Evolutionary conservation across 2,113 vertebrate species (phyloP).

Genomic region (Rhombomys opimus): DNA sequence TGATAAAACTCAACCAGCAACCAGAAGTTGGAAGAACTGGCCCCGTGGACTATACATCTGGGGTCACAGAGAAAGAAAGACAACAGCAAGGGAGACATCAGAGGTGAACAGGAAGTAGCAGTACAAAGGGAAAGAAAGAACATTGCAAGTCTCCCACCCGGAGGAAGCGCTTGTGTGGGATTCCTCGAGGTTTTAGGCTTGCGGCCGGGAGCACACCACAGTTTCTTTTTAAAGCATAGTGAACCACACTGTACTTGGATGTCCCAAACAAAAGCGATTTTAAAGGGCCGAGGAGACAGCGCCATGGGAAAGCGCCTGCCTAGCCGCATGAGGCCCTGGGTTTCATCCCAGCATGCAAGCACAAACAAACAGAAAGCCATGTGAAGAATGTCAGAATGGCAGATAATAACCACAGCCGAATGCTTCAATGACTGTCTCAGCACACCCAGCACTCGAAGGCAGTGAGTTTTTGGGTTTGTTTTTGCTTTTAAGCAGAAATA

Average conservation of each 20-base stretch:
- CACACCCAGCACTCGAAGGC: not conserved
- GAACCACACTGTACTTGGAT: not conserved
- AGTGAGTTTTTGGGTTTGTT: not conserved
- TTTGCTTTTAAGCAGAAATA: not conserved
- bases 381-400: not conserved
- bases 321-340: not conserved
- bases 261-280: slow-evolving; percentile 12
- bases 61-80: not conserved
- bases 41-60: not conserved
- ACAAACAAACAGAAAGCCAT: not conserved
- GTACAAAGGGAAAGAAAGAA: not conserved
- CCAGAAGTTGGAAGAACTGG: not conserved
- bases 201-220: not conserved
- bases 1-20: not conserved
- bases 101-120: not conserved
- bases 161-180: not conserved
- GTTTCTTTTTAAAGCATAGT: slow-evolving; percentile 47
- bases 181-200: not conserved
- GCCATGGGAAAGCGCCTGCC: not conserved
- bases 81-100: not conserved
- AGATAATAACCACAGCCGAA: not conserved
- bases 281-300: not conserved
- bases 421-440: slow-evolving; percentile 5
- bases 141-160: not conserved
- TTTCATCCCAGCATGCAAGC: not conserved